phyloP scores from a whole-genome alignment of 2,888 invertebrate species.

The Stenoptilia bipunctidactyla region DNA sequence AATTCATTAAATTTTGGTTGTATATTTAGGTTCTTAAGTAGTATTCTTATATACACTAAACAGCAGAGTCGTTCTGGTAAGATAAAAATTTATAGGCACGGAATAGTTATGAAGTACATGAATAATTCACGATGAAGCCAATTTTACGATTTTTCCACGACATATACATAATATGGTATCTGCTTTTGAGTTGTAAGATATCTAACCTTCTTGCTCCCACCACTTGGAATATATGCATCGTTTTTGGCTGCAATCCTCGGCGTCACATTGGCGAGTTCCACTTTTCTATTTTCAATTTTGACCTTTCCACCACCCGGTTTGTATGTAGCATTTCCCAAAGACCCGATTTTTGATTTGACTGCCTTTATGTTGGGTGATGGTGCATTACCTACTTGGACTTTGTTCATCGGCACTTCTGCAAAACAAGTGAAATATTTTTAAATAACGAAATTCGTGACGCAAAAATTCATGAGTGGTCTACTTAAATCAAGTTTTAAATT shows the following conservation, averaged over 20 bases:
- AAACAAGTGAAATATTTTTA: background rate
- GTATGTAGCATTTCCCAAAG: constrained; percentile 89
- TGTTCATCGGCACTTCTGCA: constrained; percentile 91
- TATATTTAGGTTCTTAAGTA: too few relatives aligned
- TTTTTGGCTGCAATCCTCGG: constrained; percentile 93
- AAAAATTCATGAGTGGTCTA: background rate
- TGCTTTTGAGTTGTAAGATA: too few relatives aligned
- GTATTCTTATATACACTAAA: too few relatives aligned
- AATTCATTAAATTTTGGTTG: too few relatives aligned
- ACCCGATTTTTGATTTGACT: constrained; percentile 93
- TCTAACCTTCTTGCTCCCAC: constrained; percentile 92
- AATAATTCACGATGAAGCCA: too few relatives aligned
- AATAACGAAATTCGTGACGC: background rate
- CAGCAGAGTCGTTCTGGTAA: too few relatives aligned
- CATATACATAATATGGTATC: too few relatives aligned
- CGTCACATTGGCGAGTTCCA: constrained; percentile 86
- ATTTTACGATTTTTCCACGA: too few relatives aligned
- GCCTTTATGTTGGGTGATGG: constrained; percentile 93
- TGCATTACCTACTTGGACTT: constrained; percentile 90
- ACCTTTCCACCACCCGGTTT: constrained; percentile 91
- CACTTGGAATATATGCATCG: constrained; percentile 87
- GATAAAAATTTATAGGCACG: too few relatives aligned
- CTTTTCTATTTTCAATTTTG: constrained; percentile 88
- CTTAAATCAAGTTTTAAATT: background rate
- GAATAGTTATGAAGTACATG: too few relatives aligned